Percentiles rank a stretch among this genome's conserved stretches.
phyloP scores from a whole-genome alignment of 2,888 invertebrate genomes.

The Onchidella celtica region DNA sequence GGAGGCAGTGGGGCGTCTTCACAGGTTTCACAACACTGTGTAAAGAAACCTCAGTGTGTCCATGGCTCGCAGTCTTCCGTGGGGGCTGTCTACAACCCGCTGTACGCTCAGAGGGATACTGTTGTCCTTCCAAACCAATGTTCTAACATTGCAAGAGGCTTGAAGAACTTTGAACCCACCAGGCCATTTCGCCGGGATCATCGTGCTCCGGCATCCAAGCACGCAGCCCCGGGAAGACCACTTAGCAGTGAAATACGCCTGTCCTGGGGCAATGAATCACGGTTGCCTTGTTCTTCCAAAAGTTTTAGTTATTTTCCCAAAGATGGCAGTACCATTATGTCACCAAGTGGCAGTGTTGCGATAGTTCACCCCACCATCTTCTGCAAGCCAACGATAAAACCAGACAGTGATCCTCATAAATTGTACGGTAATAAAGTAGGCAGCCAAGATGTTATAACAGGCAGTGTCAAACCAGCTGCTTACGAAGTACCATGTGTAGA shows the following conservation, averaged over 20 bases:
- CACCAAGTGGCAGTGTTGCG: constrained; percentile 26
- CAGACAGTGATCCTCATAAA: not conserved
- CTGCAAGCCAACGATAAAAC: not conserved
- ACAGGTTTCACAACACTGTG: constrained; percentile 11
- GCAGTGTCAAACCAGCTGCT: not conserved
- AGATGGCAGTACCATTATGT: not conserved
- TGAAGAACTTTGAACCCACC: not conserved
- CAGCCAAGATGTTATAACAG: not conserved
- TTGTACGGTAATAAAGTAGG: not conserved
- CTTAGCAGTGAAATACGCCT: not conserved
- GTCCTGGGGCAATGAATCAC: not conserved
- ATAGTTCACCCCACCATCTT: constrained; percentile 27
- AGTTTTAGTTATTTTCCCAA: not conserved
- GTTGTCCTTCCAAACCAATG: not conserved
- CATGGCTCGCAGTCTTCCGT: not conserved
- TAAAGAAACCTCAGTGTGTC: constrained; percentile 10
- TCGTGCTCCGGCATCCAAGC: not conserved
- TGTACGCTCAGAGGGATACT: not conserved
- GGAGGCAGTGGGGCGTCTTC: not conserved
- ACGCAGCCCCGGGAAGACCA: not conserved
- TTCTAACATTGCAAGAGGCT: not conserved
- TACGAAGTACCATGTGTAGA: not conserved
- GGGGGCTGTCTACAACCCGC: not conserved
- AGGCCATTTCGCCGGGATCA: not conserved
- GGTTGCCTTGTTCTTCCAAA: not conserved